A percentile compares a stretch with the other conserved stretches of the same genome.
These are phyloP conservation scores for Athalia rosae DNA, from an alignment of 2,888 invertebrate genomes.

Conservation along the genomic window DNA sequence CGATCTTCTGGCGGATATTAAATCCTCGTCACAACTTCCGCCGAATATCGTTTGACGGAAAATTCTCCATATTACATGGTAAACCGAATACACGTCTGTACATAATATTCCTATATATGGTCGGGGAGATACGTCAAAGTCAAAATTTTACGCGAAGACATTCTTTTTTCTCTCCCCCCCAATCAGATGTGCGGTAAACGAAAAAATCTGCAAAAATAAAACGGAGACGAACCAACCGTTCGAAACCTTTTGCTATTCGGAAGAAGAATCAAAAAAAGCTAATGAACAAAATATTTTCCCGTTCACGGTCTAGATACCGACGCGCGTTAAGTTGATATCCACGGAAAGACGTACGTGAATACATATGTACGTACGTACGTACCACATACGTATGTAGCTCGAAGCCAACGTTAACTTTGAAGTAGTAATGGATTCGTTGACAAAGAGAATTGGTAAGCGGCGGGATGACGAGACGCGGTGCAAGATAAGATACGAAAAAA, in stretches of 20 bases:
- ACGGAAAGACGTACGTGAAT: neutral
- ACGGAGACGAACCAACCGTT: too few species aligned
- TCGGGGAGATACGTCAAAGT: too few species aligned
- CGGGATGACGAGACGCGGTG: neutral
- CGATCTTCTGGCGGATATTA: slow-evolving; percentile 14
- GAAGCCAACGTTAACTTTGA: neutral
- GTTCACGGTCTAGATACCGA: neutral
- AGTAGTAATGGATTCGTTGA: slow-evolving; percentile 6
- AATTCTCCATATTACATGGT: neutral
- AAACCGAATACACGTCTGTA: too few species aligned
- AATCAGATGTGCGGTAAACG: too few species aligned
- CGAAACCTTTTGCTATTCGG: too few species aligned
- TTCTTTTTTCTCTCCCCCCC: too few species aligned
- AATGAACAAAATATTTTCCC: too few species aligned
- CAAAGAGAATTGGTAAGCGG: slow-evolving; percentile 35
- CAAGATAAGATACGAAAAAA: slow-evolving; percentile 18
- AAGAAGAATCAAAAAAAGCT: too few species aligned
- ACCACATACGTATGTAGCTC: neutral
- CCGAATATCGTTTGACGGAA: neutral
- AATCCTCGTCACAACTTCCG: slow-evolving; percentile 26
- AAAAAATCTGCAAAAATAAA: too few species aligned
- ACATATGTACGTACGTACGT: neutral
- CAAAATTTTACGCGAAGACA: too few species aligned
- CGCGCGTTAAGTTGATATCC: too few species aligned
- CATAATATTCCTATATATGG: too few species aligned